Evolutionary conservation across 2,888 invertebrate species (phyloP), one percentile per base, ranked within the genome.

Genomic region (Encarsia formosa): DNA sequence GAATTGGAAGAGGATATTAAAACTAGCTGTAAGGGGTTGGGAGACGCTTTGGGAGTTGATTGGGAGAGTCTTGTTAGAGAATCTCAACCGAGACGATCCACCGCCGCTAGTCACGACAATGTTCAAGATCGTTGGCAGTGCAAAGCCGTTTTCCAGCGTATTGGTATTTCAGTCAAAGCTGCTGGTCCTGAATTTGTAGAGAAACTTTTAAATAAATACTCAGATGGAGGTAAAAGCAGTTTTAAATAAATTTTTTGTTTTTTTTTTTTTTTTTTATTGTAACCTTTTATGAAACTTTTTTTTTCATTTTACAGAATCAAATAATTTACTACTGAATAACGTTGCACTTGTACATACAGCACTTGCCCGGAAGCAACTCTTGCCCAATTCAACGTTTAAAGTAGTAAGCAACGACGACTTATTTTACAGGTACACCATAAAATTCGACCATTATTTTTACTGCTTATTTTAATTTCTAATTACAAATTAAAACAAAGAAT

Each of bases 21-120:
- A 64, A 81, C 87, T 13, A 83, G 80, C 65, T 78, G 81, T 59
- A 83, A 78, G 74, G 85, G 87, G 29, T 81, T 93, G 56, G 91
- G 91, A 5, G 93, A 94, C 74, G 91, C 91, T n/a, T 76, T 95
- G 23, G 93, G 93, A n/a, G 93, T 95, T 2, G 93, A 95, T 74
- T 94, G 94, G 94, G 88, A 91, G 11, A 91, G 91, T 69, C 78
- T 95, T 39, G 87, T 91, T 1, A 87, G 87, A 3, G 90, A 91
- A 73, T 87, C 88, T 5, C 80, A 82, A 29, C 79, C 79, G 1
- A 77, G 80, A 35, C 62, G 69, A 38, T 45, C 57, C 2, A 35
- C 52, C 1, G 60, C 68, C 29, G 65, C 69, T 22, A 67, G 65
- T 54, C 72, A 78, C 64, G 68, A 79, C 61, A 81, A 82, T 5